phyloP scores from a whole-genome alignment of 1,140 invertebrate species.

The Protaetia brevitarsis region DNA sequence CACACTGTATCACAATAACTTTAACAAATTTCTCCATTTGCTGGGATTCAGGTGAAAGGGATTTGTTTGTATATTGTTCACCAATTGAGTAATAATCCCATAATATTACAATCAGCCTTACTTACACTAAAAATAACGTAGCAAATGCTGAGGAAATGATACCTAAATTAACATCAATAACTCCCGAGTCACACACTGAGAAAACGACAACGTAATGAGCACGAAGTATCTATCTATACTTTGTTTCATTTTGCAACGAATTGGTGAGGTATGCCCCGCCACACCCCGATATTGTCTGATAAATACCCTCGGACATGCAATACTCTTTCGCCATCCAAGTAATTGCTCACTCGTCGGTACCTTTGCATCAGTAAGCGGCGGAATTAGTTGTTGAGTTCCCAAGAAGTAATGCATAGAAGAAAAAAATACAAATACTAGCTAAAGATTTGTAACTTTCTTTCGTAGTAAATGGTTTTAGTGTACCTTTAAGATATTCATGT shows the following conservation, averaged over 20 bases:
- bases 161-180: constrained; percentile 3
- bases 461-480: too few species aligned
- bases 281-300: background rate
- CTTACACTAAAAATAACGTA: background rate
- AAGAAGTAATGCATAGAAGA: background rate
- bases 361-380: background rate
- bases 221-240: background rate
- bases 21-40: too few species aligned
- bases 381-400: background rate
- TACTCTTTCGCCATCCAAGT: background rate
- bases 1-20: too few species aligned
- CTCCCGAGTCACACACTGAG: background rate
- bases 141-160: background rate
- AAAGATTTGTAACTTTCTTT: too few species aligned
- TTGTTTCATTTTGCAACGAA: background rate
- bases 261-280: constrained; percentile 5
- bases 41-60: too few species aligned
- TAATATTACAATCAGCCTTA: background rate
- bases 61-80: too few species aligned
- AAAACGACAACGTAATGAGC: background rate
- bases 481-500: too few species aligned
- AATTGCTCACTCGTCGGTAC: background rate
- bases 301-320: constrained; percentile 11
- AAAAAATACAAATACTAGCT: background rate
- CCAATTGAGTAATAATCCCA: too few species aligned